Evolutionary conservation across 2,888 invertebrate genomes (phyloP).

Genomic region (Cremastinae sp.): DNA sequence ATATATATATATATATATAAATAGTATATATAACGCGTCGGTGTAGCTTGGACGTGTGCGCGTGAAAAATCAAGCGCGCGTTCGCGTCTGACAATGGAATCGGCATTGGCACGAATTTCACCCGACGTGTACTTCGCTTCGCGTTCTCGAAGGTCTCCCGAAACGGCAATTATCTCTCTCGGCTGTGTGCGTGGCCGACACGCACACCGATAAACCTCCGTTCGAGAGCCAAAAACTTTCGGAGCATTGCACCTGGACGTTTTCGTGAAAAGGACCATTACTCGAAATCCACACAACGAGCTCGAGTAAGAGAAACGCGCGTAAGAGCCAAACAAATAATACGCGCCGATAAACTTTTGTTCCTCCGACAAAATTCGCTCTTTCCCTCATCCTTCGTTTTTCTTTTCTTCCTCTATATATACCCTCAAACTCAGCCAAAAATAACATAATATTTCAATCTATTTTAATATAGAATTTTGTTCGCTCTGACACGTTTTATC

Average conservation of each 20-base stretch:
- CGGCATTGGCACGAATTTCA: constrained; percentile 49
- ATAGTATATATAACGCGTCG: no score
- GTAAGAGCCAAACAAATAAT: constrained; percentile 17
- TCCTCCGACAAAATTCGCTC: constrained; percentile 17
- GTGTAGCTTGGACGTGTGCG: no score
- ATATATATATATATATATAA: no score
- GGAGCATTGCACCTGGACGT: constrained; percentile 53
- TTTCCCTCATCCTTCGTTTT: not conserved
- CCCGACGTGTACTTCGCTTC: constrained; percentile 6
- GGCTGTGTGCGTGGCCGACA: constrained; percentile 4
- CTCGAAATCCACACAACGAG: constrained; percentile 3
- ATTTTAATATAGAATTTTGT: no score
- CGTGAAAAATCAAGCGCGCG: not conserved
- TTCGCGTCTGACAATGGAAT: constrained; percentile 45
- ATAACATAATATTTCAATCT: no score
- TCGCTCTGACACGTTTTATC: not conserved
- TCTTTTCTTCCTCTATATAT: no score
- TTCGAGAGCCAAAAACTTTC: constrained; percentile 40
- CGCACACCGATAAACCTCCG: not conserved
- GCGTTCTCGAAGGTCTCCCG: constrained; percentile 37
- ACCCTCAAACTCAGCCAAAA: no score
- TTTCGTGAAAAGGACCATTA: constrained; percentile 44
- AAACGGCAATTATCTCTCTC: constrained; percentile 42
- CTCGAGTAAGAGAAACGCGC: not conserved
- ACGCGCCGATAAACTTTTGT: constrained; percentile 39